phyloP scores from a whole-genome alignment of 2,888 invertebrate genomes.

The Drosophila emarginata region DNA sequence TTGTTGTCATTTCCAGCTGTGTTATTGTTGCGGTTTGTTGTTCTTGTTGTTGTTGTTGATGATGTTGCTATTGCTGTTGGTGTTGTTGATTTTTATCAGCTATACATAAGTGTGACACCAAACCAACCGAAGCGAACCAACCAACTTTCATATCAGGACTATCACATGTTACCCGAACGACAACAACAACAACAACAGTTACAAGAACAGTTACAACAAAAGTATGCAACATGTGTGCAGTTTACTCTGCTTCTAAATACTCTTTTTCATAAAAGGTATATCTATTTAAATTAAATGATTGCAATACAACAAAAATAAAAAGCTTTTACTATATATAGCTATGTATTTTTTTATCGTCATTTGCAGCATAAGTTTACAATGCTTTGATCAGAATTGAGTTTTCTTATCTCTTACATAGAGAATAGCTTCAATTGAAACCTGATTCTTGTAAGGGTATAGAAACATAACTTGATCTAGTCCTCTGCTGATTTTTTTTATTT shows the following conservation, averaged over 20 bases:
- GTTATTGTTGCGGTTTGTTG: constrained; percentile 37
- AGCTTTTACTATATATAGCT: no score
- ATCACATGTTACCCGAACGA: constrained; percentile 44
- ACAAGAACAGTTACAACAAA: neutral
- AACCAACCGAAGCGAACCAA: constrained; percentile 14
- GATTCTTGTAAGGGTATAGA: neutral
- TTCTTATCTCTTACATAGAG: no score
- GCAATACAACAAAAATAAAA: no score
- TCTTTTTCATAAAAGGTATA: neutral
- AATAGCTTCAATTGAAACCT: neutral
- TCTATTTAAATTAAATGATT: neutral
- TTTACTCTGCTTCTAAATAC: neutral
- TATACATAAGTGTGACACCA: constrained; percentile 36
- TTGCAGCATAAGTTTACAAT: no score
- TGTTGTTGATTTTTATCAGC: constrained; percentile 57
- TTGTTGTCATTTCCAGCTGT: constrained; percentile 41
- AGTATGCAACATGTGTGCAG: constrained; percentile 38
- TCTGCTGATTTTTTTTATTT: neutral
- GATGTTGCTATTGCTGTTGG: constrained; percentile 49
- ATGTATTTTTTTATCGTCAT: no score
- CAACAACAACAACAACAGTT: neutral
- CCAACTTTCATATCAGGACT: constrained; percentile 26
- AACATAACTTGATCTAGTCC: neutral
- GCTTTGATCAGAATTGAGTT: no score
- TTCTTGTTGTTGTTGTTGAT: constrained; percentile 47